Conservation (phyloP, 2,113 vertebrate genomes). For the Paracanthobrama guichenoti region DNA sequence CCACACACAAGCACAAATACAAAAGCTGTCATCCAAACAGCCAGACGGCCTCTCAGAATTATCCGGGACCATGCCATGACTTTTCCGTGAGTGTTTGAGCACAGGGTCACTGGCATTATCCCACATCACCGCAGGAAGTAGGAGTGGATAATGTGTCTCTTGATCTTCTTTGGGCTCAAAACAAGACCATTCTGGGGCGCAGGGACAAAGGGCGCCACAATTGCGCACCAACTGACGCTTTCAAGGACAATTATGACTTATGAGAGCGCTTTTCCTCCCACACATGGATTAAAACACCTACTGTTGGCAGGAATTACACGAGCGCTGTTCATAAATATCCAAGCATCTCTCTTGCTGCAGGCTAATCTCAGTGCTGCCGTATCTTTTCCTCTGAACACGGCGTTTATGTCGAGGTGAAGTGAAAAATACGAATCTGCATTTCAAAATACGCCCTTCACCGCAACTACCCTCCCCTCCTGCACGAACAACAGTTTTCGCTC, state of each 20-base stretch:
- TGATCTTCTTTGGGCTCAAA: neutral
- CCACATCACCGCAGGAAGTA: neutral
- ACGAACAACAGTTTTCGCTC: conserved; percentile 18
- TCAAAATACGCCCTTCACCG: conserved; percentile 36
- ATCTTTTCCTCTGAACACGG: conserved; percentile 19
- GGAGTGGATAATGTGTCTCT: neutral
- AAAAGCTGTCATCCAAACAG: conserved; percentile 41
- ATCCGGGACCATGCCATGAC: conserved; percentile 13
- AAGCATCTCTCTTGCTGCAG: conserved; percentile 9
- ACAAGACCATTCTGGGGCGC: neutral
- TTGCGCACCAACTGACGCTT: conserved; percentile 42
- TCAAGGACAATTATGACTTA: conserved; percentile 62
- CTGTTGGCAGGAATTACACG: conserved; percentile 6
- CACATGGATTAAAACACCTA: conserved; percentile 28
- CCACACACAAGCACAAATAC: conserved; percentile 35
- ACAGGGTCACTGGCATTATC: conserved; percentile 30
- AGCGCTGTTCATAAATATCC: conserved; percentile 57
- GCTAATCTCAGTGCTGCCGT: conserved; percentile 13
- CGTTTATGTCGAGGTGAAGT: conserved; percentile 38
- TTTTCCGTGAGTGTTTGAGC: conserved; percentile 18
- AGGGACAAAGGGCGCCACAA: neutral
- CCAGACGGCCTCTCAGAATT: conserved; percentile 23
- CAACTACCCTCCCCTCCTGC: conserved; percentile 10
- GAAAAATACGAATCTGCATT: conserved; percentile 46
- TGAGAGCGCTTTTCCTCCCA: neutral